phyloP scores from a whole-genome alignment of 2,888 invertebrate genomes.

The Nemoura dubitans region DNA sequence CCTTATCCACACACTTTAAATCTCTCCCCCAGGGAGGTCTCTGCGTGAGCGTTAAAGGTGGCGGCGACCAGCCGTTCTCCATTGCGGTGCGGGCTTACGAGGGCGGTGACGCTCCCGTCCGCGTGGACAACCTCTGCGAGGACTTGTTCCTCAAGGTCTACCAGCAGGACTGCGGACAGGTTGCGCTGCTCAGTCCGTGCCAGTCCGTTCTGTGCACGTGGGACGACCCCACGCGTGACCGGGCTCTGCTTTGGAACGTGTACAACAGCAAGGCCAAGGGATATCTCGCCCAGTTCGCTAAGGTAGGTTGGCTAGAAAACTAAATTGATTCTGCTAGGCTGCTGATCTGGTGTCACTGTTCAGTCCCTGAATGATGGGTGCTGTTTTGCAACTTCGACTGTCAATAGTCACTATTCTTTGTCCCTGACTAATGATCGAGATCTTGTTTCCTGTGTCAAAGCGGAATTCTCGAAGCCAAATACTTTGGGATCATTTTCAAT shows the following conservation, averaged over 20 bases:
- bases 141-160: constrained; percentile 82
- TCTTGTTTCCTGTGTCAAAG: too few relatives aligned
- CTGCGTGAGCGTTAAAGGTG: constrained; percentile 77
- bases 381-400: too few relatives aligned
- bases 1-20: neutral
- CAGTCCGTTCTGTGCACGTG: constrained; percentile 83
- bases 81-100: constrained; percentile 79
- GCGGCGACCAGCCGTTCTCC: constrained; percentile 75
- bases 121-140: constrained; percentile 85
- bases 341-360: too few relatives aligned
- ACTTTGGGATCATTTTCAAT: too few relatives aligned
- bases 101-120: constrained; percentile 81
- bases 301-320: constrained; percentile 61
- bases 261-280: constrained; percentile 81
- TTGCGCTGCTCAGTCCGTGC: constrained; percentile 78
- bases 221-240: constrained; percentile 81
- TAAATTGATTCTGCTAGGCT: too few relatives aligned
- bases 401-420: too few relatives aligned
- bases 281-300: constrained; percentile 75
- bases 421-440: too few relatives aligned
- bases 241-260: constrained; percentile 81
- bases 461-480: too few relatives aligned
- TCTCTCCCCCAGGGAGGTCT: constrained; percentile 68
- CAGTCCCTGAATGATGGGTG: too few relatives aligned
- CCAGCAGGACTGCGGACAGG: constrained; percentile 68